phyloP scores from a whole-genome alignment of 2,113 vertebrate species.

The Ploceus nigricollis region DNA sequence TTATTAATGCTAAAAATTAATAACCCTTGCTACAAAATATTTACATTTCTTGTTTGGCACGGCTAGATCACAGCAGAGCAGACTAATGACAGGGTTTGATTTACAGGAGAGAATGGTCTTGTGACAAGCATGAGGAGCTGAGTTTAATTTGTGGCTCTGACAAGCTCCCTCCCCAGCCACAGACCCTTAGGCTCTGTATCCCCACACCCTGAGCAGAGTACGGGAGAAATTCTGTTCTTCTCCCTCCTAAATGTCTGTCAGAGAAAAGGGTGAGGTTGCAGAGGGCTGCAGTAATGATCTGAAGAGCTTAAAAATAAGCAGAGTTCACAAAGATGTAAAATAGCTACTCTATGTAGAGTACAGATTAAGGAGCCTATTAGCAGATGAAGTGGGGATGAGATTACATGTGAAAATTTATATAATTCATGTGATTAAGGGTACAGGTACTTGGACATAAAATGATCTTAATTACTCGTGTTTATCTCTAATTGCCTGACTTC shows the following conservation, averaged over 20 bases:
- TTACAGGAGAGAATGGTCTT: not conserved
- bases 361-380: not conserved
- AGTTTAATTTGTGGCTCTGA: not conserved
- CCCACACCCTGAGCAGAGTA: not conserved
- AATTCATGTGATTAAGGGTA: not conserved
- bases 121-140: not conserved
- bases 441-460: not conserved
- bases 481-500: not conserved
- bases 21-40: constrained; percentile 22
- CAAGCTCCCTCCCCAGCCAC: not conserved
- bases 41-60: constrained; percentile 13
- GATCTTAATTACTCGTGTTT: not conserved
- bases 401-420: not conserved
- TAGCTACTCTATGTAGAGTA: not conserved
- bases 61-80: not conserved
- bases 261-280: not conserved
- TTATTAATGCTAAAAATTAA: constrained; percentile 34
- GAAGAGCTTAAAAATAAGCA: not conserved
- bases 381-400: not conserved
- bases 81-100: not conserved
- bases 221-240: not conserved
- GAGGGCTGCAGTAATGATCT: not conserved
- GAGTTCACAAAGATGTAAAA: not conserved
- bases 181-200: not conserved
- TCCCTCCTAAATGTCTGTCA: not conserved